phyloP scores from a whole-genome alignment of 2,888 invertebrate genomes.

The Ochropleura plecta region DNA sequence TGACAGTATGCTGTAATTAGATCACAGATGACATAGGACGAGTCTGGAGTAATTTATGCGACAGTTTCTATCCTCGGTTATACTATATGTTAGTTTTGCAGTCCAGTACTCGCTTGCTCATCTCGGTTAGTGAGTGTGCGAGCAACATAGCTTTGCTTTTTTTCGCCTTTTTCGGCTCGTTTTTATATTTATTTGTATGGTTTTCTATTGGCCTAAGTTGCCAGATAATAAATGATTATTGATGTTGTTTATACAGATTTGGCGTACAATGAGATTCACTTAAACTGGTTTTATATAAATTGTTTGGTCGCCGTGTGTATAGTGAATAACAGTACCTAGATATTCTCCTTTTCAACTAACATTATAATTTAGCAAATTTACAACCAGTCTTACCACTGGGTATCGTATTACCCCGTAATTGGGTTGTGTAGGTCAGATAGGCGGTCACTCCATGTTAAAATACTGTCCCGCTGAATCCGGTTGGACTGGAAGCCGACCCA shows the following conservation, averaged over 20 bases:
- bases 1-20: constrained; percentile 32
- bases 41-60: constrained; percentile 35
- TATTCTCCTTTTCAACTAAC: neutral
- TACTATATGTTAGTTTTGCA: too few species aligned
- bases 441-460: neutral
- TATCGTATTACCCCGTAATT: neutral
- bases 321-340: neutral
- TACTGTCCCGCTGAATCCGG: neutral
- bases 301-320: too few species aligned
- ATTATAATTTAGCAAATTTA: neutral
- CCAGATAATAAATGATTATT: too few species aligned
- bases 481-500: neutral
- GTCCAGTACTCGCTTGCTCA: too few species aligned
- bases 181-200: too few species aligned
- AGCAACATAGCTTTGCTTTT: too few species aligned
- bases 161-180: too few species aligned
- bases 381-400: neutral
- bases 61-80: neutral
- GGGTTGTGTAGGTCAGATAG: neutral
- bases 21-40: constrained; percentile 14
- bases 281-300: too few species aligned
- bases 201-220: too few species aligned
- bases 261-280: too few species aligned
- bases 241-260: too few species aligned
- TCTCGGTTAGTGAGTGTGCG: too few species aligned